phyloP scores from a whole-genome alignment of 2,113 vertebrate genomes.

The Dicaeum eximium region DNA sequence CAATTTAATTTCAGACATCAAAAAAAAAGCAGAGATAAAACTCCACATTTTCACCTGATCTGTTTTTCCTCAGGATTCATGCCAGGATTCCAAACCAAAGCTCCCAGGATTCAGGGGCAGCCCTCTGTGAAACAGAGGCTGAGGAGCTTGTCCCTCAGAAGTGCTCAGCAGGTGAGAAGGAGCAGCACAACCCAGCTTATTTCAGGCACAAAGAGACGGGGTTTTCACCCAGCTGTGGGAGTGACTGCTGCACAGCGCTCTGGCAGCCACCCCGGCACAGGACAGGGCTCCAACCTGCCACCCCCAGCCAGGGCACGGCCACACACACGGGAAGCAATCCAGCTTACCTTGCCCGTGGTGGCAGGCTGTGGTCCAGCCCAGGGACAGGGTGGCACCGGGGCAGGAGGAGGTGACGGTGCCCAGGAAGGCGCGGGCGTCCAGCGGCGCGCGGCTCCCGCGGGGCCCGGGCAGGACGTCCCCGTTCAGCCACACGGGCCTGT shows the following conservation, averaged over 20 bases:
- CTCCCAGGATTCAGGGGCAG: not conserved
- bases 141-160: accelerated
- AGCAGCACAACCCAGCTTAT: not conserved
- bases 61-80: accelerated
- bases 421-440: not conserved
- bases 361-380: not conserved
- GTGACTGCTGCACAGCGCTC: not conserved
- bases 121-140: not conserved
- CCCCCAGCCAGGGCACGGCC: not conserved
- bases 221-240: not conserved
- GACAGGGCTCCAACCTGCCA: accelerated
- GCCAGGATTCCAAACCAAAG: not conserved
- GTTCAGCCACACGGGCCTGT: not conserved
- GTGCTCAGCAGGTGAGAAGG: too few species aligned
- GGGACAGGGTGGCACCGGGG: not conserved
- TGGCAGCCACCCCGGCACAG: too few species aligned
- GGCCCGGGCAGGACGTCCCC: not conserved
- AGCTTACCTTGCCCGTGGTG: not conserved
- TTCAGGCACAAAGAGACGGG: too few species aligned
- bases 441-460: accelerated
- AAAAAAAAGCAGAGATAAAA: not conserved
- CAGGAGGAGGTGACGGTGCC: accelerated
- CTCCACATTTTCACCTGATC: not conserved
- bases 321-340: accelerated
- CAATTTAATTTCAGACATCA: not conserved